Evolutionary conservation across 2,113 vertebrate species (phyloP).

Genomic region (Stegostoma tigrinum): DNA sequence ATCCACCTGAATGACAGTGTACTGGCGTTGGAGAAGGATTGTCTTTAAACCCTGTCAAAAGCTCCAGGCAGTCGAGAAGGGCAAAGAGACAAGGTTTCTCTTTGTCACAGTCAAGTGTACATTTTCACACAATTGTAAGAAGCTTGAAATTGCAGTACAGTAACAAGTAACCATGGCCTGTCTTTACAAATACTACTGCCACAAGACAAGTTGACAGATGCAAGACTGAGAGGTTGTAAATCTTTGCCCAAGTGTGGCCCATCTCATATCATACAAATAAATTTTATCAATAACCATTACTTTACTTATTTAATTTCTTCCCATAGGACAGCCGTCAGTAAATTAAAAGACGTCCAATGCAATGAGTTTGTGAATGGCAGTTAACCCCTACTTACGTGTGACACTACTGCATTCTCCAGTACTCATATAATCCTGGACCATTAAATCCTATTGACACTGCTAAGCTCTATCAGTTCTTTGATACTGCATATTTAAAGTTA

Average conservation of each 20-base stretch:
- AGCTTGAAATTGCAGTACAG: neutral
- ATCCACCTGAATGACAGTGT: neutral
- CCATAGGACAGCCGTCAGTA: neutral
- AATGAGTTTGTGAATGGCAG: neutral
- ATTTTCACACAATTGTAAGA: neutral
- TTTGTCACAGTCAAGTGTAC: neutral
- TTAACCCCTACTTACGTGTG: neutral
- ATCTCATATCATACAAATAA: neutral
- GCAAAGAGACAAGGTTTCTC: neutral
- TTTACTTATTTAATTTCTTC: neutral
- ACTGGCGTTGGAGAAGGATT: neutral
- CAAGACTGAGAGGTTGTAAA: neutral
- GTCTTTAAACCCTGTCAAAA: neutral
- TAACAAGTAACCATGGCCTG: neutral
- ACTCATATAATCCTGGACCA: neutral
- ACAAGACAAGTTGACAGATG: neutral
- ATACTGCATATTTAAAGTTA: neutral
- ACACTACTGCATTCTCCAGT: neutral
- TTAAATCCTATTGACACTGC: neutral
- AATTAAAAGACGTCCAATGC: neutral
- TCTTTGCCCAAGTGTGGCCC: neutral
- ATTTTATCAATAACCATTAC: neutral
- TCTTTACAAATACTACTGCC: neutral
- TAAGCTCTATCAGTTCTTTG: conserved; percentile 7
- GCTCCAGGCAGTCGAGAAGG: neutral